Conservation (phyloP, 2,888 invertebrate species). For the Tenodera sinensis region DNA sequence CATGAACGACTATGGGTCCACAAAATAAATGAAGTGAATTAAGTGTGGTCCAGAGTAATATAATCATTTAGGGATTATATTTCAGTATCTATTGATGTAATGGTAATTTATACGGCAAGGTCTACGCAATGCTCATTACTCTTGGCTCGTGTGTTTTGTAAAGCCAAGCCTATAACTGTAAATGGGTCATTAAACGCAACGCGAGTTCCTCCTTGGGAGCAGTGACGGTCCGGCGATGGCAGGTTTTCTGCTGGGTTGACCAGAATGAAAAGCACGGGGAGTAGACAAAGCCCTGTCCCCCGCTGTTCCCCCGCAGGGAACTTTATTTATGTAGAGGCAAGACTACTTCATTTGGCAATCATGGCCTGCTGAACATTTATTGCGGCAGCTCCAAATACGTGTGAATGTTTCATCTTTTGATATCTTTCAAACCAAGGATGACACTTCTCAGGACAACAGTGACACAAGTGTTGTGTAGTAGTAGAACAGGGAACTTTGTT, state of each 20-base stretch:
- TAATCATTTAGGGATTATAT: background rate
- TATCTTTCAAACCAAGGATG: slow-evolving; percentile 4
- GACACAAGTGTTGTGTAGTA: background rate
- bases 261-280: slow-evolving; percentile 8
- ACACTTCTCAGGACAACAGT: background rate
- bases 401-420: slow-evolving; percentile 19
- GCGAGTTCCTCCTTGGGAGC: background rate
- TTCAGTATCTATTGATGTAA: background rate
- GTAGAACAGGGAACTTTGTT: no score
- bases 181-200: background rate
- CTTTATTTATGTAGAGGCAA: background rate
- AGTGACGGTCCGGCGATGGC: background rate
- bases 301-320: background rate
- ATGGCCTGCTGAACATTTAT: slow-evolving; percentile 17
- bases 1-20: background rate
- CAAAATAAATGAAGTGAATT: background rate
- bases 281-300: background rate
- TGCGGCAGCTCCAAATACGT: slow-evolving; percentile 16
- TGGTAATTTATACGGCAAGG: background rate
- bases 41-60: background rate
- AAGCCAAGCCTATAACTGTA: background rate
- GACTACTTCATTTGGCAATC: slow-evolving; percentile 15
- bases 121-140: background rate
- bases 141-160: background rate
- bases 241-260: slow-evolving; percentile 1